Conservation (phyloP, 2,888 invertebrate species). For the Ditylenchus weischeri region DNA sequence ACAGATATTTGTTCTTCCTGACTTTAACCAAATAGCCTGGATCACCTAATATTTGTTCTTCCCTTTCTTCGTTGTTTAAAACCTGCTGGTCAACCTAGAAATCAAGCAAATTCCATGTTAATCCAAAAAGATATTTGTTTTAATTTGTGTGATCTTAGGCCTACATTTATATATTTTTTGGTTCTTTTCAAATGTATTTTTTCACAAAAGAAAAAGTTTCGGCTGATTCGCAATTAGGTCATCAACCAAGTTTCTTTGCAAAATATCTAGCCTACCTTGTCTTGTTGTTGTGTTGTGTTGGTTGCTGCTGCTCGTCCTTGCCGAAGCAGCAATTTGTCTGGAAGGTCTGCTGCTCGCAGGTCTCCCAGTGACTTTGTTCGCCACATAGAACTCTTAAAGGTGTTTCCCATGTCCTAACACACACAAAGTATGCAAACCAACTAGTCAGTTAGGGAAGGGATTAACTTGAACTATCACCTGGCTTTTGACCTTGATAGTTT, state of each 20-base stretch:
- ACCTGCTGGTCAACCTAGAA: background rate
- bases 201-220: too few relatives aligned
- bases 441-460: too few relatives aligned
- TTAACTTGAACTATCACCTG: too few relatives aligned
- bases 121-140: too few relatives aligned
- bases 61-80: slow-evolving; percentile 5
- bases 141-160: too few relatives aligned
- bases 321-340: background rate
- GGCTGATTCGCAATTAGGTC: too few relatives aligned
- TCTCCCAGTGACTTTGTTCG: slow-evolving; percentile 37
- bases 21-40: slow-evolving; percentile 45
- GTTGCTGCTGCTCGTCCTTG: slow-evolving; percentile 12
- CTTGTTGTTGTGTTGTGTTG: slow-evolving; percentile 19
- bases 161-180: too few relatives aligned
- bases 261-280: slow-evolving; percentile 16
- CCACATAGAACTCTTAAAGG: slow-evolving; percentile 25
- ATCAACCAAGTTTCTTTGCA: too few relatives aligned
- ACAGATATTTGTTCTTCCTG: slow-evolving; percentile 41
- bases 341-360: slow-evolving; percentile 27
- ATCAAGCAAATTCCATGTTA: background rate
- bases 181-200: too few relatives aligned
- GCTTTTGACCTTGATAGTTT: too few relatives aligned
- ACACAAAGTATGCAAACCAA: background rate
- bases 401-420: too few relatives aligned
- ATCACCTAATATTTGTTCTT: slow-evolving; percentile 28